These are phyloP conservation scores for Platycheirus rosarum DNA, from an alignment of 2,888 invertebrate species.

Conservation along the genomic window DNA sequence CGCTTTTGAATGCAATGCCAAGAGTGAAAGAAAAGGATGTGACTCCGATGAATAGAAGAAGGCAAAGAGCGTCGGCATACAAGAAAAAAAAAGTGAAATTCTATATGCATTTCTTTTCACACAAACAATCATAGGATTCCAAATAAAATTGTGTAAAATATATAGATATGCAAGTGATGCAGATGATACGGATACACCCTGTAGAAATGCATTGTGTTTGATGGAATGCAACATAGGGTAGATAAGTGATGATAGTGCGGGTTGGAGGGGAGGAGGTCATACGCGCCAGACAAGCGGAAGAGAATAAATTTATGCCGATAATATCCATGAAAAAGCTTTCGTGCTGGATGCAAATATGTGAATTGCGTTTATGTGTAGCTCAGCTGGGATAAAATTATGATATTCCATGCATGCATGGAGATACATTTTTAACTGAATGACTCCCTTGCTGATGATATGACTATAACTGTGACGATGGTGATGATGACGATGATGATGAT, in stretches of 20 bases:
- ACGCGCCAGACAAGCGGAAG: conserved; percentile 64
- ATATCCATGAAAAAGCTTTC: conserved; percentile 46
- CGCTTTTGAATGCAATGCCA: conserved; percentile 63
- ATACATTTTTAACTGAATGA: conserved; percentile 65
- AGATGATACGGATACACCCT: conserved; percentile 44
- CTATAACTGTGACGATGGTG: not conserved
- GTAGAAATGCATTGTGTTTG: conserved; percentile 55
- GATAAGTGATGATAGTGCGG: not conserved
- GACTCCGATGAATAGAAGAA: conserved; percentile 55
- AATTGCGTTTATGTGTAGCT: conserved; percentile 55
- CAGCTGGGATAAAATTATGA: conserved; percentile 55
- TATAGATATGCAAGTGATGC: conserved; percentile 6
- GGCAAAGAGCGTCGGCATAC: conserved; percentile 15
- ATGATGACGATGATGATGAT: conserved; percentile 34
- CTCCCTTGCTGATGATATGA: conserved; percentile 50
- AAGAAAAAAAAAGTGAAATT: conserved; percentile 18
- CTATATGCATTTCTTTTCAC: conserved; percentile 41
- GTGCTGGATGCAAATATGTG: conserved; percentile 48
- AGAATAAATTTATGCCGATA: conserved; percentile 63
- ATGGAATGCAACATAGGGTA: conserved; percentile 30
- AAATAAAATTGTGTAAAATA: conserved; percentile 1
- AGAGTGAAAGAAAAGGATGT: conserved; percentile 56
- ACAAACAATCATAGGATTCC: conserved; percentile 22
- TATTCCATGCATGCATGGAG: conserved; percentile 54
- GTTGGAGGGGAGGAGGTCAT: conserved; percentile 34